phyloP scores from a whole-genome alignment of 1,140 invertebrate genomes.

The Atta colombica region DNA sequence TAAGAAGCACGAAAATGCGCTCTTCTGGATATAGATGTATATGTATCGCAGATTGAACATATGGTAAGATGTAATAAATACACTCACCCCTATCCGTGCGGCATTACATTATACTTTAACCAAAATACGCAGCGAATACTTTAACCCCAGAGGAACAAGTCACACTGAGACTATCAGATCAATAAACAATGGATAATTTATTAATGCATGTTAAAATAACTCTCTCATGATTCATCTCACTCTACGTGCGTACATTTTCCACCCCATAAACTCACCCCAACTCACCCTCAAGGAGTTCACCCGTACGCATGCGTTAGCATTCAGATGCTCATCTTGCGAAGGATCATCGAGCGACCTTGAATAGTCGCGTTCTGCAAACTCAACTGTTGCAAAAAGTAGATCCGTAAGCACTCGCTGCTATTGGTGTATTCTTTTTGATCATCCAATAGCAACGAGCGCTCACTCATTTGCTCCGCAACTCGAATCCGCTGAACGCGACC shows the following conservation, averaged over 20 bases:
- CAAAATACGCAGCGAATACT: too few relatives aligned
- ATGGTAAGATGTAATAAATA: background rate
- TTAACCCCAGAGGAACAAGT: background rate
- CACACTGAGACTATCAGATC: background rate
- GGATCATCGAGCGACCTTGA: constrained; percentile 49
- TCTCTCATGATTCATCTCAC: background rate
- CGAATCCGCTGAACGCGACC: too few relatives aligned
- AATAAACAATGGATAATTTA: background rate
- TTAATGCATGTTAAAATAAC: background rate
- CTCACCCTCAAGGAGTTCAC: constrained; percentile 9
- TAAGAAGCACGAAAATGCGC: background rate
- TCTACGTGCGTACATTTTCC: background rate
- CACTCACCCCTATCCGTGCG: background rate
- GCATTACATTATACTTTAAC: constrained; percentile 24
- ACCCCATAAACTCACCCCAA: constrained; percentile 25
- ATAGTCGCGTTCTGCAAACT: background rate
- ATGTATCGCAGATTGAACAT: background rate
- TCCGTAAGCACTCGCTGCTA: too few relatives aligned
- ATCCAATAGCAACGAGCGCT: too few relatives aligned
- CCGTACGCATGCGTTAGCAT: constrained; percentile 8
- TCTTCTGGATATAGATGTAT: background rate
- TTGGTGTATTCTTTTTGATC: too few relatives aligned
- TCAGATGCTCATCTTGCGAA: background rate
- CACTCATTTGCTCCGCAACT: too few relatives aligned
- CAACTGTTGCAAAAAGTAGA: too few relatives aligned